A percentile compares a stretch with the other conserved stretches of the same genome.
Evolutionary conservation across 1,140 invertebrate genomes (phyloP).

Genomic region (Drosophila suzukii): DNA sequence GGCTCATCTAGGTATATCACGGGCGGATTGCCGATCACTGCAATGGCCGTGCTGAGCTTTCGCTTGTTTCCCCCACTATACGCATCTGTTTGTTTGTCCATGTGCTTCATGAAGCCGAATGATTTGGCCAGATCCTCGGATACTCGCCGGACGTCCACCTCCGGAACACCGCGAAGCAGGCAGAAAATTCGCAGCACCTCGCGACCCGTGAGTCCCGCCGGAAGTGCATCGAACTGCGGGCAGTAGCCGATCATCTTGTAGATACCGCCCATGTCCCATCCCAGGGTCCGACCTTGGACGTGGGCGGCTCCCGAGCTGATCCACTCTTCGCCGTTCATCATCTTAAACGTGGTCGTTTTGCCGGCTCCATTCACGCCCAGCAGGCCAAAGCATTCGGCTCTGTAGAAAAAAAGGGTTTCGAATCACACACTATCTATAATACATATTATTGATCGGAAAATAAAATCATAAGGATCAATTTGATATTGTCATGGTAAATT

Average conservation of each 20-base stretch:
- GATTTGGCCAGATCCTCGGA: constrained; percentile 83
- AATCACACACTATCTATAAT: too few species aligned
- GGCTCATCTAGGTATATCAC: constrained; percentile 96
- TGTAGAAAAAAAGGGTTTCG: constrained; percentile 43
- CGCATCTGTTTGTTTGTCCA: constrained; percentile 86
- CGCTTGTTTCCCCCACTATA: constrained; percentile 97
- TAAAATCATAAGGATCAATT: too few species aligned
- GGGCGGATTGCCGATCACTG: constrained; percentile 94
- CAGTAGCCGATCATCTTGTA: constrained; percentile 91
- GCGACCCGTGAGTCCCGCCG: constrained; percentile 91
- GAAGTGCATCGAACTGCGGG: constrained; percentile 93
- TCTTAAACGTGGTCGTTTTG: constrained; percentile 95
- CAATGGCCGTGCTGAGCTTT: constrained; percentile 96
- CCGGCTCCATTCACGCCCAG: constrained; percentile 95
- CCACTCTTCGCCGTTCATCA: constrained; percentile 93
- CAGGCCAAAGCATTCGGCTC: constrained; percentile 94
- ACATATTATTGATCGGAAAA: too few species aligned
- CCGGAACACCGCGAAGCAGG: constrained; percentile 89
- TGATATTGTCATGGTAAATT: too few species aligned
- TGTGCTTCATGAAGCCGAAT: constrained; percentile 85
- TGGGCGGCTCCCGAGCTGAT: constrained; percentile 86
- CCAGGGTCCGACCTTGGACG: constrained; percentile 86
- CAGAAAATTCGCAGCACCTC: constrained; percentile 92
- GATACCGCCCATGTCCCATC: constrained; percentile 86
- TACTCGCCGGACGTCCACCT: constrained; percentile 83